Evolutionary conservation across 2,888 invertebrate species (phyloP).

Genomic region (Lycophotia porphyrea): DNA sequence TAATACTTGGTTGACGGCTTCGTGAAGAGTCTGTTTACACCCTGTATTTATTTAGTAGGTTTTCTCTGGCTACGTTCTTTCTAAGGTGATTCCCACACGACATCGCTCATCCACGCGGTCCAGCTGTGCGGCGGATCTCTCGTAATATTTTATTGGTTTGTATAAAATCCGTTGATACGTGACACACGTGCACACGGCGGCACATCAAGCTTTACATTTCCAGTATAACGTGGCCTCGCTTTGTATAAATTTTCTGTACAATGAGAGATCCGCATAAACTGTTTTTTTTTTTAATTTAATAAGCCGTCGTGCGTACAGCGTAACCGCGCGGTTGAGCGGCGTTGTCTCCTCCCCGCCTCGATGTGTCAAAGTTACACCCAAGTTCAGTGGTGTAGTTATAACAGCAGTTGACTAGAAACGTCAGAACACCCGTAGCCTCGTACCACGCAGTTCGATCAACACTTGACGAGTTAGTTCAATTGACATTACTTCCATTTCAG

Average conservation of each 20-base stretch:
- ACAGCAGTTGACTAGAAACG: not conserved
- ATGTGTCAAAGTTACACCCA: not conserved
- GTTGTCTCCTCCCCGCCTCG: no score
- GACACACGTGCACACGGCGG: no score
- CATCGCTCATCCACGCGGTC: not conserved
- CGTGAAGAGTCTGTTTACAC: no score
- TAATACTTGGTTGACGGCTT: no score
- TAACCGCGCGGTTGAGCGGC: no score
- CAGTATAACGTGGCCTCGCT: no score
- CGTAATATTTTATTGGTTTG: not conserved
- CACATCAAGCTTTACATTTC: no score
- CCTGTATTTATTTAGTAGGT: not conserved
- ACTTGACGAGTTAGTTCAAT: constrained; percentile 41
- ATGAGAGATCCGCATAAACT: no score
- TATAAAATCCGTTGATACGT: not conserved
- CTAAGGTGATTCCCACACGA: not conserved
- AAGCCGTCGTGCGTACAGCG: no score
- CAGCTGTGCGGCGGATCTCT: not conserved
- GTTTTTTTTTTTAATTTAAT: no score
- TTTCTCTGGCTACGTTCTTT: not conserved
- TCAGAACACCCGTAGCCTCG: constrained; percentile 4
- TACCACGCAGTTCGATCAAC: constrained; percentile 26
- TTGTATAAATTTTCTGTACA: no score
- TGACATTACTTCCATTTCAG: constrained; percentile 44
- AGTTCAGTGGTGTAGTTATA: not conserved